phyloP scores from a whole-genome alignment of 2,888 invertebrate genomes.

The Cheilosia vernalis region DNA sequence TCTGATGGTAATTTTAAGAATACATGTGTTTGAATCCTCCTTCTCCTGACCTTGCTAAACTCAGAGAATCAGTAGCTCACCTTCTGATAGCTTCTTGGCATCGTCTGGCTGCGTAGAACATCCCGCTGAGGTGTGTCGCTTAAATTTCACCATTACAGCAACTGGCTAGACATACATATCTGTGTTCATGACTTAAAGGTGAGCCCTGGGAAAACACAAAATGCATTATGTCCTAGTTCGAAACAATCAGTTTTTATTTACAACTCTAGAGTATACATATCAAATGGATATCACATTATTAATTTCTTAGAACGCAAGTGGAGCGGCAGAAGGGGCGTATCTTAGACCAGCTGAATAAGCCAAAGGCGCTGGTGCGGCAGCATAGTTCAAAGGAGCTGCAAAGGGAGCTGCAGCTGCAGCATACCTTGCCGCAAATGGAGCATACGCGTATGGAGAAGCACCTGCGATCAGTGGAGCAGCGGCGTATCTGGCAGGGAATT shows the following conservation, averaged over 20 bases:
- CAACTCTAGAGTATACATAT: slow-evolving; percentile 9
- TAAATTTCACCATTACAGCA: too few species aligned
- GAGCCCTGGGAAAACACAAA: background rate
- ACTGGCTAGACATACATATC: too few species aligned
- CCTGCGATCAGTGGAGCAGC: slow-evolving; percentile 33
- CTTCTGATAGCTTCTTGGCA: too few species aligned
- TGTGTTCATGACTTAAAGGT: too few species aligned
- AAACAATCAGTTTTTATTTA: slow-evolving; percentile 18
- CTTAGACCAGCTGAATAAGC: slow-evolving; percentile 64
- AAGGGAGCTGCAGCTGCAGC: slow-evolving; percentile 40
- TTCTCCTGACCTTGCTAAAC: too few species aligned
- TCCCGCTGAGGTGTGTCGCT: too few species aligned
- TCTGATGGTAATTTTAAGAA: too few species aligned
- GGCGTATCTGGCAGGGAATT: slow-evolving; percentile 36
- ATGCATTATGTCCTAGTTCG: background rate
- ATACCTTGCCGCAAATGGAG: slow-evolving; percentile 32
- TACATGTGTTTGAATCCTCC: too few species aligned
- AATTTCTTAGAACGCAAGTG: slow-evolving; percentile 41
- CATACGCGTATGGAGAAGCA: slow-evolving; percentile 30
- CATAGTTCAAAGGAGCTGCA: slow-evolving; percentile 43
- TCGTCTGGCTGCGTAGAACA: too few species aligned
- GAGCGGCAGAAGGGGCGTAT: slow-evolving; percentile 58
- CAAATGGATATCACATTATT: slow-evolving; percentile 55
- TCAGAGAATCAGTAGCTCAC: too few species aligned
- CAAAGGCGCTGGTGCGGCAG: slow-evolving; percentile 52